Evolutionary conservation across 2,797 vertebrate species (phyloP), one percentile per base, ranked within the genome.

Genomic region (Heteromormyrus szaboi): DNA sequence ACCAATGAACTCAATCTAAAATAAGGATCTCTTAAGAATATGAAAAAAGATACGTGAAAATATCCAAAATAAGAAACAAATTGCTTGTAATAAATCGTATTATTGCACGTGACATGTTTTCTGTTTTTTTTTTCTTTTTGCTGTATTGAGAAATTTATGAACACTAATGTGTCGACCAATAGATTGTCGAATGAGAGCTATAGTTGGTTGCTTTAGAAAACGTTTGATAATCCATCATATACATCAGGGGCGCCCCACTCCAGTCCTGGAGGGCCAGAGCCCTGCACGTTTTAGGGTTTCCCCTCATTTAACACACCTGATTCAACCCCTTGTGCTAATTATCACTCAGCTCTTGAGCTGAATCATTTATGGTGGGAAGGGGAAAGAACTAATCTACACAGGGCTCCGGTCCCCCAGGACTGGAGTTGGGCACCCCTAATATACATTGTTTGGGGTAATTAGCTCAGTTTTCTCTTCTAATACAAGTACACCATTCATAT

Each of bases 21-120:
- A 68, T 68, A 68, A 11, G 62, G 19, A 68, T 68, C 62, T 33
- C 62, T 68, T 68, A 68, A 12, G 62, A 68, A 33, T 12, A 68
- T 68, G 9, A 29, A 68, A 68, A 59, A 68, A 68, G 7, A 68
- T 68, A 12, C 11, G 25, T 29, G 62, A 68, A 29, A 68, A 12
- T 68, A 68, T 68, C 25, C 62, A 11, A 68, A 68, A 29, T 68
- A 65, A 65, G 9, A 65, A 65, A 65, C 8, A 83, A 90, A 92
- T 89, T 91, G 88, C 85, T 86, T 68, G 87, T 93, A 92, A 95
- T 94, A 90, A 95, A 95, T 95, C 89, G 92, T 48, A 83, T 93
- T 86, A 72, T 89, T 91, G 93, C 76, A 81, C 90, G 59, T 89
- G 22, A 88, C 33, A 88, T 65, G 22, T 65, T 65, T 65, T 25